Evolutionary conservation across 2,888 invertebrate species (phyloP).

Genomic region (Euproctis similis): DNA sequence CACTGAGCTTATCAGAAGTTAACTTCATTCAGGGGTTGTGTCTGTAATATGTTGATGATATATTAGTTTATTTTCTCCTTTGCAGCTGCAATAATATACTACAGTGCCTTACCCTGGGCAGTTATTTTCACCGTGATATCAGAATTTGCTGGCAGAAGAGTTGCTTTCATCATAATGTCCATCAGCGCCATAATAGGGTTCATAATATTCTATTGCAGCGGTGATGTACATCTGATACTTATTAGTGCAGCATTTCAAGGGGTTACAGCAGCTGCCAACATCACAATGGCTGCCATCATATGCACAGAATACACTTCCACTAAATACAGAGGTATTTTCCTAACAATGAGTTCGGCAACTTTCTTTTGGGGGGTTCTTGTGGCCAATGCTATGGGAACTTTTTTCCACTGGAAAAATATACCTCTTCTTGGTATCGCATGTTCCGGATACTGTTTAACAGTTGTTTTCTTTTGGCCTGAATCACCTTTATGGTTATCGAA

Average conservation of each 20-base stretch:
- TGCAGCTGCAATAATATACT: slow-evolving; percentile 18
- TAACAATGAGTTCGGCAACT: slow-evolving; percentile 24
- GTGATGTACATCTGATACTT: slow-evolving; percentile 19
- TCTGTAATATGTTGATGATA: too few relatives aligned
- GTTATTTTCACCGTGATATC: slow-evolving; percentile 14
- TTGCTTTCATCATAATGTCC: slow-evolving; percentile 9
- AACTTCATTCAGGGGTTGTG: too few relatives aligned
- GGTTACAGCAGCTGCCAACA: slow-evolving; percentile 11
- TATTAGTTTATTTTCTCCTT: slow-evolving; percentile 1
- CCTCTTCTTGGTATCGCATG: slow-evolving; percentile 21
- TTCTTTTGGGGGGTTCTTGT: slow-evolving; percentile 16
- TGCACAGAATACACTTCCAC: slow-evolving; percentile 14
- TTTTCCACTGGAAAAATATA: slow-evolving; percentile 30
- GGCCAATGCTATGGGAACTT: slow-evolving; percentile 32
- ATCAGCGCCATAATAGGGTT: slow-evolving; percentile 12
- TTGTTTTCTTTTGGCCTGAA: slow-evolving; percentile 27
- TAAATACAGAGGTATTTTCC: slow-evolving; percentile 20
- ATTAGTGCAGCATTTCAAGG: slow-evolving; percentile 24
- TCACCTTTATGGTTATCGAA: not conserved
- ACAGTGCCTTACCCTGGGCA: slow-evolving; percentile 13
- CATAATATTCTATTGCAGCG: slow-evolving; percentile 17
- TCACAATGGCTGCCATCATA: slow-evolving; percentile 15
- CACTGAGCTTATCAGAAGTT: too few relatives aligned
- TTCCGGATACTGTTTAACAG: slow-evolving; percentile 14
- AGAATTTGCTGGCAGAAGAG: slow-evolving; percentile 14